Base-by-base conservation (phyloP, 2,888 invertebrate species). In the Caenorhabditis auriculariae region DNA sequence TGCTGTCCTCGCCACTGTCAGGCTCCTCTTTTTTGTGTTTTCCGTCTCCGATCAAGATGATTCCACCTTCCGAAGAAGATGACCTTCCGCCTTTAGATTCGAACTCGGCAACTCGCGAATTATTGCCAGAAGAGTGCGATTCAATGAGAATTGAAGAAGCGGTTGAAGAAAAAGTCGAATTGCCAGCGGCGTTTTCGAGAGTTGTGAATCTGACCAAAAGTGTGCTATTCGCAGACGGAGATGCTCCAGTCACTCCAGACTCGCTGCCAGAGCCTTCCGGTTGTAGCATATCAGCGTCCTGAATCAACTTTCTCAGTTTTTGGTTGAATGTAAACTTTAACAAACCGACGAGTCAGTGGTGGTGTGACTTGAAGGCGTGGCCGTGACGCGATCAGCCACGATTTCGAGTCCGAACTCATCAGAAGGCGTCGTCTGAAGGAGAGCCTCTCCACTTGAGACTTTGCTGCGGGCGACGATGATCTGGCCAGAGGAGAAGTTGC, bases 401-500 rank as follows among this genome's bases (percentile, higher is more conserved):
- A 68, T 64, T 27, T 68, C 67, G 4, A 68, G 53, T 4, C 64
- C 64, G 9, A 63, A 47, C 27, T 56, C 49, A 4, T 51, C 62
- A 2, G 53, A 12, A n/a, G 42, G 43, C 12, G 42, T 42, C 4
- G 52, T 52, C 32, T 61, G 61, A 0, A 49, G 49, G 15, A 66
- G 47, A 0, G 51, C 43, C 12, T 67, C 61, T 12, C 62, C 62
- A 28, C 38, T 52, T 1, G 38, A 12, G 7, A 69, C 67, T 42
- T 46, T 54, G 26, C 64, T 63, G n/a, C 67, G 56, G 2, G 61
- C 61, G 21, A 74, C 35, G 35, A 75, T 61, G 32, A 75, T 61
- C 24, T 64, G 66, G n/a, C 72, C 74, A 19, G 61, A 63, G 1
- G 67, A 69, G 42, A 59, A 59, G 51, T 71, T 74, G 7, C 57